Evolutionary conservation across 2,113 vertebrate genomes (phyloP), one percentile per base, ranked within the genome.

Genomic region (Arothron firmamentum): DNA sequence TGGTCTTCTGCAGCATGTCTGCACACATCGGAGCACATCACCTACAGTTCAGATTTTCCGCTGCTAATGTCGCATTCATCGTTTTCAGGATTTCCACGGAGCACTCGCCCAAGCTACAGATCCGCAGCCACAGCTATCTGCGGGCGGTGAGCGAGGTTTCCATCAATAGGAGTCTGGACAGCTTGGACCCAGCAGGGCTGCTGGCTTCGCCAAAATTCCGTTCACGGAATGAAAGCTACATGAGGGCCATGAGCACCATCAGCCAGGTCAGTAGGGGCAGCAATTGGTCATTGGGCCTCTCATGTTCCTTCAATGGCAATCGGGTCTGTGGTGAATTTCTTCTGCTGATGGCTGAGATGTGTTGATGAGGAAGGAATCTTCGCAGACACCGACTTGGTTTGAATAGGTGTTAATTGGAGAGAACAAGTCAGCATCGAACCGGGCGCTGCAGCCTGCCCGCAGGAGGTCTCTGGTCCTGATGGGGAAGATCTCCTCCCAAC

Each of bases 161-260:
- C 80, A 98, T 99, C 92, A 99, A 99, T 87, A 92, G 95, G 68
- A 98, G 96, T 87, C 86, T 98, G 90, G 96, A 99, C 88, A 98
- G 93, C 87, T 90, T 99, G 84, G 96, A 98, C 86, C 96, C 96
- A 0, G 93, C 94, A 0, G 92, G 91, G 79, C 90, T 99, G 82
- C 92, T 99, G 85, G 93, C 94, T 0, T 99, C 96, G 7, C 96
- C 96, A 54, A 99, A 99, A 90, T 99, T 99, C 87, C 96, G 96
- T 83, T 99, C 96, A 61, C 91, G 96, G 85, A 99, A 99, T 0
- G 96, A 99, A 82, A 99, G 96, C 91, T 99, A 99, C 91, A 99
- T 99, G 96, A 91, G 96, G 82, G 96, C 96, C 82, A 99, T 99
- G 96, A 99, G 96, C 88, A 98, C 96, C 89, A 98, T 99, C 85